A percentile compares a stretch with the other conserved stretches of the same genome.
phyloP scores from a whole-genome alignment of 2,888 invertebrate species.

The Gastrophysa polygoni region DNA sequence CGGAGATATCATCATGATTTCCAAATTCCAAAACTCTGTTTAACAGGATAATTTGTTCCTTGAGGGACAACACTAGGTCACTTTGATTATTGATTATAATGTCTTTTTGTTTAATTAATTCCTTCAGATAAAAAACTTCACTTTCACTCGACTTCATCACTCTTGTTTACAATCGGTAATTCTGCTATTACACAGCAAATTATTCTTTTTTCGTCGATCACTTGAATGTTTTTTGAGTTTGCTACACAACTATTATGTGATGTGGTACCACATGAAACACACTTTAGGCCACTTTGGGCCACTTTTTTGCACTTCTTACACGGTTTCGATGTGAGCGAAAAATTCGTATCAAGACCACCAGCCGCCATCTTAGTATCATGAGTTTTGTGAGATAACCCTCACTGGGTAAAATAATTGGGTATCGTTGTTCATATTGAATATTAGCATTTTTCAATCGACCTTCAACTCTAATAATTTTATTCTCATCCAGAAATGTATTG shows the following conservation, averaged over 20 bases:
- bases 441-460: too few species aligned
- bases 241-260: constrained; percentile 23
- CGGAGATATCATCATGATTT: background rate
- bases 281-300: constrained; percentile 24
- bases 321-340: constrained; percentile 1
- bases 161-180: background rate
- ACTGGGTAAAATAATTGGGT: too few species aligned
- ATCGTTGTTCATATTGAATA: too few species aligned
- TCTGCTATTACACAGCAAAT: constrained; percentile 16
- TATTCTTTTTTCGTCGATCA: constrained; percentile 18
- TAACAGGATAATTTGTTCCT: background rate
- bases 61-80: background rate
- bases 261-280: constrained; percentile 17
- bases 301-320: constrained; percentile 24
- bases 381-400: too few species aligned
- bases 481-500: too few species aligned
- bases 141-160: background rate
- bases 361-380: too few species aligned
- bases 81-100: background rate
- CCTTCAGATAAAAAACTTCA: background rate
- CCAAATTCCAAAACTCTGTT: background rate
- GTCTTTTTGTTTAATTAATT: background rate
- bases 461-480: too few species aligned
- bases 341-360: background rate
- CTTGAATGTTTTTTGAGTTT: constrained; percentile 9